These are phyloP conservation scores for Noctua janthe DNA, from an alignment of 2,888 invertebrate species.

Conservation along the genomic window DNA sequence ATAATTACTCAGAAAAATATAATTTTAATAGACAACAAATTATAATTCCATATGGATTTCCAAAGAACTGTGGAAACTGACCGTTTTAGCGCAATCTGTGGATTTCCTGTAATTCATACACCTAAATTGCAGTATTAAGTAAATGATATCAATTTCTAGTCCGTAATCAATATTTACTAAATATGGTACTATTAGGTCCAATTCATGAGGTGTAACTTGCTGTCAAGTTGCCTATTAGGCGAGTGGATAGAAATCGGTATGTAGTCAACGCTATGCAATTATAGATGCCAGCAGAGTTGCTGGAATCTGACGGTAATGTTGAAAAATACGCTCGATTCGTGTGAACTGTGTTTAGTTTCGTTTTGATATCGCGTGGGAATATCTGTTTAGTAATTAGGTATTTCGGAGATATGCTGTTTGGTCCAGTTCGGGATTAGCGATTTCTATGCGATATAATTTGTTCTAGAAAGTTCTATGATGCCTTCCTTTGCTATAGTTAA, in stretches of 20 bases:
- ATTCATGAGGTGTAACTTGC: conserved; percentile 49
- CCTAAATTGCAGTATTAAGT: conserved; percentile 34
- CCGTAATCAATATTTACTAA: conserved; percentile 49
- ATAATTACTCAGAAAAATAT: conserved; percentile 46
- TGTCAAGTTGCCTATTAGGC: conserved; percentile 46
- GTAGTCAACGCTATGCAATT: conserved; percentile 72
- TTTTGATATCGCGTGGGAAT: conserved; percentile 49
- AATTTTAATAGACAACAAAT: conserved; percentile 45
- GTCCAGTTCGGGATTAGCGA: neutral
- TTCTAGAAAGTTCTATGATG: neutral
- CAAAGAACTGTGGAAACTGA: conserved; percentile 27
- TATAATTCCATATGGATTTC: conserved; percentile 37
- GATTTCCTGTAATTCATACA: conserved; percentile 40
- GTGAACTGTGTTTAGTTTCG: conserved; percentile 57
- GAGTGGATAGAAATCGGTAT: conserved; percentile 71
- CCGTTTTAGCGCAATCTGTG: conserved; percentile 31
- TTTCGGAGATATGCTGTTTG: conserved; percentile 3
- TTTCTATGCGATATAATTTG: neutral
- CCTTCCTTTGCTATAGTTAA: too few relatives aligned
- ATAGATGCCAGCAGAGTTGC: conserved; percentile 74
- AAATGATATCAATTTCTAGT: conserved; percentile 59
- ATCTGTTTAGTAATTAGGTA: conserved; percentile 19
- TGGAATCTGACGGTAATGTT: conserved; percentile 70
- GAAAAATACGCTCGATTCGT: conserved; percentile 70
- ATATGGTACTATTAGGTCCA: conserved; percentile 38